Evolutionary conservation across 2,888 invertebrate genomes (phyloP).

Genomic region (Creontiades dilutus): DNA sequence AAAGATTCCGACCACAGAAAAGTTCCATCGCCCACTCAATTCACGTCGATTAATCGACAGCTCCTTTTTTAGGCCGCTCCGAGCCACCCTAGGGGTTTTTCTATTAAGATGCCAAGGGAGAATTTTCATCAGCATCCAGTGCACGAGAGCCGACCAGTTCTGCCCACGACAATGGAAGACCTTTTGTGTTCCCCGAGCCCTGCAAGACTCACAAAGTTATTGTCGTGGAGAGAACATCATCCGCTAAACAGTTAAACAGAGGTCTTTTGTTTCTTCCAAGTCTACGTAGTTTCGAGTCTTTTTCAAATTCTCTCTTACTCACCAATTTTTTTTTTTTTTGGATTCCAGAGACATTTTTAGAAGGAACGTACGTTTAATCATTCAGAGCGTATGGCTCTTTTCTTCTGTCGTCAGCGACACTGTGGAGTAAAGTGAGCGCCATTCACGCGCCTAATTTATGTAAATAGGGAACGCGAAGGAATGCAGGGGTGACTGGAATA

Average conservation of each 20-base stretch:
- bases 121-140: slow-evolving; percentile 32
- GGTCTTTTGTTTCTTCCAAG: neutral
- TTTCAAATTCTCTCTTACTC: slow-evolving; percentile 12
- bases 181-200: slow-evolving; percentile 17
- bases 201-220: neutral
- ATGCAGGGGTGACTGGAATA: slow-evolving; percentile 12
- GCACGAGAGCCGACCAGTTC: neutral
- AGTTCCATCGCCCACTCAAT: slow-evolving; percentile 32
- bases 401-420: neutral
- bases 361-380: neutral
- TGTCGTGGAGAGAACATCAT: slow-evolving; percentile 19
- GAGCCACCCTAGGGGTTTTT: slow-evolving; percentile 25
- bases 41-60: slow-evolving; percentile 44
- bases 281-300: neutral
- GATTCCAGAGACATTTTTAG: neutral
- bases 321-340: neutral
- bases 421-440: neutral
- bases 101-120: slow-evolving; percentile 45
- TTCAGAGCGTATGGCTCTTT: neutral
- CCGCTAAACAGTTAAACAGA: neutral
- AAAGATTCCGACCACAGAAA: slow-evolving; percentile 22
- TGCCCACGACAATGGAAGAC: slow-evolving; percentile 31
- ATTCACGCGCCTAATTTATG: neutral
- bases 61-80: slow-evolving; percentile 11
- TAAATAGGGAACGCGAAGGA: neutral